Evolutionary conservation across 2,797 vertebrate species (phyloP), one percentile per base, ranked within the genome.

Genomic region (Enteromius viviparus): DNA sequence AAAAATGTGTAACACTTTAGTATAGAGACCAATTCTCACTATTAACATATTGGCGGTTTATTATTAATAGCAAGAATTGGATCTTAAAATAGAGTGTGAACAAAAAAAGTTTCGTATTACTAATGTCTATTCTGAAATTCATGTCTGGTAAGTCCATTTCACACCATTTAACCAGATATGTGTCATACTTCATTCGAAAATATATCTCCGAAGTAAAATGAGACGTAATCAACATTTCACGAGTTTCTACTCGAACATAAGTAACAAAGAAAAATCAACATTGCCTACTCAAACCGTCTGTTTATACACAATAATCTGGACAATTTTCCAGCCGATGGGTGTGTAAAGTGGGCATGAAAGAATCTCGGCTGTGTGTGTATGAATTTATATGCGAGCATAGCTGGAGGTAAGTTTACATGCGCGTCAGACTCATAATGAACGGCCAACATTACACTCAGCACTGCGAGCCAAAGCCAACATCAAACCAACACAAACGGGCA

Each of bases 401-500:
- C 81, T 76, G 75, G 81, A 82, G 83, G 86, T 84, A 47, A 34
- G 72, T 78, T 87, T 84, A 86, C 66, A 78, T 21, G 82, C 26
- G 19, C 47, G 51, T 77, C 71, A 76, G 79, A 37, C 58, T 55
- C 72, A 26, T 66, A 86, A 84, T 81, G 37, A 84, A 77, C 17
- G 32, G 53, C 78, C 75, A 12, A 81, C 45, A 42, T 72, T 66
- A 74, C 34, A 66, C 58, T 65, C 29, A 53, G 12, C 14, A 11
- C 55, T 49, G 23, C 2, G 17, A 40, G 79, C 58, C 82, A 82
- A 78, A 69, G 65, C 78, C 74, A 72, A 84, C 79, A 69, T 71
- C 51, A 83, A 88, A 87, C 89, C 89, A 87, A 90, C 91, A 88
- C 72, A 77, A 68, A 77, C 47, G 83, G 47, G 84, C 8, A 49